Evolutionary conservation across 2,113 vertebrate species (phyloP), one percentile per base, ranked within the genome.

Genomic region (Neogobius melanostomus): DNA sequence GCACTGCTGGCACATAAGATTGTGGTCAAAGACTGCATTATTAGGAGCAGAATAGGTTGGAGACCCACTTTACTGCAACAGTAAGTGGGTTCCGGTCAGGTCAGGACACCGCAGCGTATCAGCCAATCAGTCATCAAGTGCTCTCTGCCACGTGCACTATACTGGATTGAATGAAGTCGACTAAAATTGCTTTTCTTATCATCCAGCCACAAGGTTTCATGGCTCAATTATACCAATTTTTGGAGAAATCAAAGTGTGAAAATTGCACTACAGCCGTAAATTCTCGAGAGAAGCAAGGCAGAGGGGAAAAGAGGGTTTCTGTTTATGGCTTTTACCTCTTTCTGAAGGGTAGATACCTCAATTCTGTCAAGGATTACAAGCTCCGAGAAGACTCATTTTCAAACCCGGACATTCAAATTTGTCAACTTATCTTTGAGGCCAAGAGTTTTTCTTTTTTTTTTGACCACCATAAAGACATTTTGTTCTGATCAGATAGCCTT

Each of bases 121-220:
- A 42, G 28, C 56, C 56, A 59, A 42, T 59, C 56, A 59, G 28
- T 42, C 56, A 44, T 45, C 42, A 61, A 61, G 59, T 16, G 36
- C 14, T 61, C 43, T 16, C 2, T 8, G 6, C 42, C n/a, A 42
- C 43, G 59, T 45, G 42, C 36, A 45, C 56, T 59, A 14, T 42
- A 59, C 28, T 59, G 21, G 56, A 59, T 42, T 59, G 28, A 59
- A 59, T 15, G 12, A 28, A 59, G 11, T 59, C 28, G 28, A 44
- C 59, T 61, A n/a, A 61, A 61, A 61, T 61, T 61, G 59, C 59
- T 42, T 61, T 61, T 44, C 59, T 61, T 61, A 61, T 61, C 59
- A 61, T 45, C 42, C 42, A 61, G 59, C n/a, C 59, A 61, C 59
- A 61, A 61, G 42, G 59, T 61, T 61, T 61, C 15, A 61, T 61